Evolutionary conservation across 1,140 invertebrate species (phyloP).

Genomic region (Macrobrachium rosenbergii): DNA sequence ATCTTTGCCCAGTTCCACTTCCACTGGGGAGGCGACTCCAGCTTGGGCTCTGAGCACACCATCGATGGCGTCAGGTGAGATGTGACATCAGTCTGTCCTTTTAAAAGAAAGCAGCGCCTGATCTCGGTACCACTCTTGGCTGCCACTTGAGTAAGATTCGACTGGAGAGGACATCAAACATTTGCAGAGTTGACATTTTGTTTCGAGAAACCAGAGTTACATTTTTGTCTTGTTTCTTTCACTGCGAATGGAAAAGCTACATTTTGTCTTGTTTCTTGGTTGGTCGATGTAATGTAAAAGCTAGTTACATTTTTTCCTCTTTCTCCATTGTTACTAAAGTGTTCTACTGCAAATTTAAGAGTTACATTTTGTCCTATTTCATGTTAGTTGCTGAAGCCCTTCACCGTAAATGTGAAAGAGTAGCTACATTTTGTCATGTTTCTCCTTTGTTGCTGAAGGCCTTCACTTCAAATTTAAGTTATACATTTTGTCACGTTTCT

Average conservation of each 20-base stretch:
- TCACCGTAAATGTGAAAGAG: no score
- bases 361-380: no score
- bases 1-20: conserved; percentile 86
- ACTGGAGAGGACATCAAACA: neutral
- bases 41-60: conserved; percentile 87
- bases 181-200: no score
- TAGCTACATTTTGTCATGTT: no score
- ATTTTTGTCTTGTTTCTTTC: neutral
- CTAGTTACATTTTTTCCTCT: neutral
- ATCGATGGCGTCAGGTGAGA: conserved; percentile 78
- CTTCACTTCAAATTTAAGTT: no score
- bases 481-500: no score
- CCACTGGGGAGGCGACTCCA: conserved; percentile 88
- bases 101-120: neutral
- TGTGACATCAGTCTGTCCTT: no score
- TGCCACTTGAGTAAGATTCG: neutral
- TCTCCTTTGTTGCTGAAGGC: neutral
- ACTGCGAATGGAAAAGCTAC: neutral
- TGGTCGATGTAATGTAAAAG: no score
- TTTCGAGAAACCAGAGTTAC: neutral
- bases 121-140: neutral
- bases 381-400: no score
- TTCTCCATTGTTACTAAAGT: neutral
- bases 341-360: no score
- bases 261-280: neutral